A percentile compares a stretch with the other conserved stretches of the same genome.
Conservation (phyloP, 2,113 vertebrate species). For the Lampris incognitus region DNA sequence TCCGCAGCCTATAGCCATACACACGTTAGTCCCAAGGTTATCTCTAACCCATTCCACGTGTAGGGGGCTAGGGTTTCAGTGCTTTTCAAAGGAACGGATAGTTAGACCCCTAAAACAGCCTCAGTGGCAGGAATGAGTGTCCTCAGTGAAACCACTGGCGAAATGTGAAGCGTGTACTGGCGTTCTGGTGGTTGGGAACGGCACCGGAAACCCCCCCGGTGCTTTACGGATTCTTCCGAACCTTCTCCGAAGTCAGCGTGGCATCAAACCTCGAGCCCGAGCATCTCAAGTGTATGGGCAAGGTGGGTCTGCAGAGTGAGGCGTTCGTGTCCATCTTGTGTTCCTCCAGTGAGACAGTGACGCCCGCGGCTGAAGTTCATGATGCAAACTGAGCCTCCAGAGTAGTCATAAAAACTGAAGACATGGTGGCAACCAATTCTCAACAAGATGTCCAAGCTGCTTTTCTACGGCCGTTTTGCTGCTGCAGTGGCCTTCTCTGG, state of each 20-base stretch:
- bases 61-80: not conserved
- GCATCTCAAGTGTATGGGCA: not conserved
- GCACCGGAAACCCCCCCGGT: too few relatives aligned
- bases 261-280: not conserved
- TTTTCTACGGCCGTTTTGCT: not conserved
- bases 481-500: not conserved
- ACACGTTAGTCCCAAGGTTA: not conserved
- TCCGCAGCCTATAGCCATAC: not conserved
- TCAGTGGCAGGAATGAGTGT: too few relatives aligned
- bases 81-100: not conserved
- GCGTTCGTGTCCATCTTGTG: too few relatives aligned
- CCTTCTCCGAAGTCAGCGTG: not conserved
- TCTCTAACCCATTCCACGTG: not conserved
- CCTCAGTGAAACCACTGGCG: too few relatives aligned
- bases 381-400: too few relatives aligned
- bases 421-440: not conserved
- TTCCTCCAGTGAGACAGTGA: too few relatives aligned
- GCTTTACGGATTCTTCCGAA: not conserved
- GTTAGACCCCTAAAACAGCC: not conserved
- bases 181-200: too few relatives aligned
- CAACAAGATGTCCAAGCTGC: not conserved
- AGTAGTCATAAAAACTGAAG: too few relatives aligned
- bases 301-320: too few relatives aligned
- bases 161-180: too few relatives aligned
- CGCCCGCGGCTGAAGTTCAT: too few relatives aligned